Conservation (phyloP, 2,888 invertebrate genomes). For the Eupithecia abbreviata region DNA sequence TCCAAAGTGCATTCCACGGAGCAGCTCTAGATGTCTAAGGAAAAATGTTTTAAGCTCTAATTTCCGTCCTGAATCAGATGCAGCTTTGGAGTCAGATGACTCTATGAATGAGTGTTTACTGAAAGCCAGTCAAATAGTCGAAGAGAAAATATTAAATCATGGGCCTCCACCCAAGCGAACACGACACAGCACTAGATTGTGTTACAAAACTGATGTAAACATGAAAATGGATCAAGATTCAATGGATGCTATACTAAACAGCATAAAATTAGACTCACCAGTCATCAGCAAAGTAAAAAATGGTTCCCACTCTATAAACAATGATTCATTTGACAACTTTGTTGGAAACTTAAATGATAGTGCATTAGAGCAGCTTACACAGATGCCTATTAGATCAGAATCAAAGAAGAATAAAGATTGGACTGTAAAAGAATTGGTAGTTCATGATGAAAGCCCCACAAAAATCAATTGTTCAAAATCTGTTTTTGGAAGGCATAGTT, state of each 20-base stretch:
- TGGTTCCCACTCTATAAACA: slow-evolving; percentile 64
- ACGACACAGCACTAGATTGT: slow-evolving; percentile 49
- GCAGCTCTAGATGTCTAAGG: slow-evolving; percentile 65
- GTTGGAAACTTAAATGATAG: slow-evolving; percentile 78
- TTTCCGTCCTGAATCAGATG: slow-evolving; percentile 70
- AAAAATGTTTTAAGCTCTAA: slow-evolving; percentile 77
- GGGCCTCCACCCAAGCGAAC: slow-evolving; percentile 57
- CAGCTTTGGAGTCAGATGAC: slow-evolving; percentile 77
- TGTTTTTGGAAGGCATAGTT: slow-evolving; percentile 70
- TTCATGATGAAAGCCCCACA: slow-evolving; percentile 65
- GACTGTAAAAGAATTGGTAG: slow-evolving; percentile 62
- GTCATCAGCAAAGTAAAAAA: slow-evolving; percentile 55
- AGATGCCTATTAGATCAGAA: slow-evolving; percentile 63
- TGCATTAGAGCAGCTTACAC: slow-evolving; percentile 71
- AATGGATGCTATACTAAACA: slow-evolving; percentile 72
- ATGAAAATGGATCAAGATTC: slow-evolving; percentile 70
- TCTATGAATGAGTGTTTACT: slow-evolving; percentile 80
- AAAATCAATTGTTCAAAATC: slow-evolving; percentile 51
- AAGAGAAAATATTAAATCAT: slow-evolving; percentile 66
- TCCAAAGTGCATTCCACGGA: slow-evolving; percentile 65
- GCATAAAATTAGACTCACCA: slow-evolving; percentile 72
- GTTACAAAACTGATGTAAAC: slow-evolving; percentile 49
- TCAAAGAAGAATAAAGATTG: slow-evolving; percentile 52
- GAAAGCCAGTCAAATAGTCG: slow-evolving; percentile 77
- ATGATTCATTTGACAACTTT: slow-evolving; percentile 79